Evolutionary conservation across 2,113 vertebrate species (phyloP).

Genomic region (Zeus faber): DNA sequence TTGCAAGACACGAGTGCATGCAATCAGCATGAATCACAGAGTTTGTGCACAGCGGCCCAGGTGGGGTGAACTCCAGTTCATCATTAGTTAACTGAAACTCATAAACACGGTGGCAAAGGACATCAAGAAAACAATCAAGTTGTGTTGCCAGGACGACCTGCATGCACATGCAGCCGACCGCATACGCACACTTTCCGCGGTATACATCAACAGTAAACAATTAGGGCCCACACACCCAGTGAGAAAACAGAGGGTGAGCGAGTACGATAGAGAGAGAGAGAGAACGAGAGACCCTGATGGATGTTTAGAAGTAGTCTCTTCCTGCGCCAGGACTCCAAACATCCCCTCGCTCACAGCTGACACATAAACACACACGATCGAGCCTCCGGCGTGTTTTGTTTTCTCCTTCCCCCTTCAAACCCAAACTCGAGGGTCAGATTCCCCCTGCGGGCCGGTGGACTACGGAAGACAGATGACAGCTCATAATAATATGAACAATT

Average conservation of each 20-base stretch:
- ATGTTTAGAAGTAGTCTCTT: conserved; percentile 64
- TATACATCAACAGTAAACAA: no score
- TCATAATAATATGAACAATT: no score
- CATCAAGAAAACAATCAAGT: conserved; percentile 33
- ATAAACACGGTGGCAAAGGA: conserved; percentile 26
- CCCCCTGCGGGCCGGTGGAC: no score
- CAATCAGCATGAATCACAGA: conserved; percentile 42
- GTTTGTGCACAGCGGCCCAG: not conserved
- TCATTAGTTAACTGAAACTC: conserved; percentile 44
- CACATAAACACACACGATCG: conserved; percentile 39
- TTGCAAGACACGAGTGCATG: conserved; percentile 12
- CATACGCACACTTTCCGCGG: no score
- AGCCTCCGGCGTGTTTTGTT: conserved; percentile 15
- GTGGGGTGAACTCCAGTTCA: conserved; percentile 19
- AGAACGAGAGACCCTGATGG: no score
- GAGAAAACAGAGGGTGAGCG: not conserved
- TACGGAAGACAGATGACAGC: no score
- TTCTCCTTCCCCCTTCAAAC: conserved; percentile 23
- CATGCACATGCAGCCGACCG: conserved; percentile 1
- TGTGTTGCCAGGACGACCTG: conserved; percentile 49
- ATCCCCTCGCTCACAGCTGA: conserved; percentile 27
- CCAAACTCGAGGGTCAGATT: no score
- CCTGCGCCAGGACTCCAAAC: conserved; percentile 56
- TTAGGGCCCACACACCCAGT: not conserved
- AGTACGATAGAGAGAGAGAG: no score